Evolutionary conservation across 1,140 invertebrate genomes (phyloP).

Genomic region (Lasaia peninsularis): DNA sequence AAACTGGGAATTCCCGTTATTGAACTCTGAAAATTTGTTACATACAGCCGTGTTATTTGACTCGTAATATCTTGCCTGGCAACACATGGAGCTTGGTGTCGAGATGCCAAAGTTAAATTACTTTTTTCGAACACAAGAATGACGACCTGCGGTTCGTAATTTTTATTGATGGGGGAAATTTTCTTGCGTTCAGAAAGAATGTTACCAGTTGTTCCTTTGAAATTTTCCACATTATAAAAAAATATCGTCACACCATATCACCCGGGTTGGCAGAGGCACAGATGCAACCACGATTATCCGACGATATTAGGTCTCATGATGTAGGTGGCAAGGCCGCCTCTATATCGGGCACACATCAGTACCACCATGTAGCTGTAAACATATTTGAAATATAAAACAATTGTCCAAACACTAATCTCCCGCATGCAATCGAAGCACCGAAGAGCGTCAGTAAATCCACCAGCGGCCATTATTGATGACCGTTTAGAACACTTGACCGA

Average conservation of each 20-base stretch:
- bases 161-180: constrained; percentile 11
- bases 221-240: neutral
- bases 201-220: constrained; percentile 9
- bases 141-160: constrained; percentile 10
- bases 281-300: too few species aligned
- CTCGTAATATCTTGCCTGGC: constrained; percentile 2
- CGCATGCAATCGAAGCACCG: neutral
- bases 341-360: too few species aligned
- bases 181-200: neutral
- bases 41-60: constrained; percentile 1
- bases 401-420: neutral
- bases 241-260: too few species aligned
- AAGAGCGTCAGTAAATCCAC: constrained; percentile 7
- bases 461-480: constrained; percentile 3
- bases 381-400: too few species aligned
- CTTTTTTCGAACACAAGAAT: constrained; percentile 11
- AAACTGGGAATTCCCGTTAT: neutral
- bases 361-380: too few species aligned
- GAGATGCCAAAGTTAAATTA: constrained; percentile 12
- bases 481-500: constrained; percentile 11
- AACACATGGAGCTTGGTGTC: constrained; percentile 9
- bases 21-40: constrained; percentile 1
- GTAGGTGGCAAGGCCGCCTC: too few species aligned
- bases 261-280: too few species aligned
- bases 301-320: too few species aligned